Conservation (phyloP, 2,888 invertebrate genomes). For the Melanargia galathea region DNA sequence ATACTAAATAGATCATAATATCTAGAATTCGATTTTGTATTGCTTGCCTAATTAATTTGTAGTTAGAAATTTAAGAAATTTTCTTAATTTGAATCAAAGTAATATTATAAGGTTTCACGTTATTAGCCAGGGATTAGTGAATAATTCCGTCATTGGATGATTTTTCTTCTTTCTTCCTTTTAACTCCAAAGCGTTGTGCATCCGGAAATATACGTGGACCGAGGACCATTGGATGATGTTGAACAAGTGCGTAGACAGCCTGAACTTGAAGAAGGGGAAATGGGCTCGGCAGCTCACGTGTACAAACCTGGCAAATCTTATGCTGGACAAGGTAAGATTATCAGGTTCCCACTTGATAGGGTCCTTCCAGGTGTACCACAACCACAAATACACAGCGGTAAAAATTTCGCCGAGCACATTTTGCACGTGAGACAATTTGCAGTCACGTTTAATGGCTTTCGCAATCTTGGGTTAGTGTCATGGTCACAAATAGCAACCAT, state of each 20-base stretch:
- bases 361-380: not conserved
- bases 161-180: not conserved
- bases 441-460: too few relatives aligned
- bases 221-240: conserved; percentile 74
- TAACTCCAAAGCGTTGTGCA: conserved; percentile 55
- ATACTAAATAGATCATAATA: too few relatives aligned
- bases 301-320: conserved; percentile 64
- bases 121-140: not conserved
- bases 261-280: conserved; percentile 75
- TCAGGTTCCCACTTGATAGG: conserved; percentile 3
- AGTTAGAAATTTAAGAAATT: too few relatives aligned
- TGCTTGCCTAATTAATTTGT: too few relatives aligned
- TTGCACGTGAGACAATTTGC: too few relatives aligned
- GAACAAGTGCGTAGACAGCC: conserved; percentile 75
- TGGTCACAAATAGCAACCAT: too few relatives aligned
- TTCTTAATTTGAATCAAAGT: too few relatives aligned
- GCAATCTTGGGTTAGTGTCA: too few relatives aligned
- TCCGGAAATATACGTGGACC: conserved; percentile 65
- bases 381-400: too few relatives aligned
- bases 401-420: too few relatives aligned
- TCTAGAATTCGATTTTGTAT: too few relatives aligned
- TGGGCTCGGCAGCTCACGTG: conserved; percentile 64
- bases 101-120: too few relatives aligned
- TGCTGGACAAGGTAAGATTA: conserved; percentile 52
- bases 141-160: not conserved